Evolutionary conservation across 1,140 invertebrate genomes (phyloP).

Genomic region (Bombus pyrosoma): DNA sequence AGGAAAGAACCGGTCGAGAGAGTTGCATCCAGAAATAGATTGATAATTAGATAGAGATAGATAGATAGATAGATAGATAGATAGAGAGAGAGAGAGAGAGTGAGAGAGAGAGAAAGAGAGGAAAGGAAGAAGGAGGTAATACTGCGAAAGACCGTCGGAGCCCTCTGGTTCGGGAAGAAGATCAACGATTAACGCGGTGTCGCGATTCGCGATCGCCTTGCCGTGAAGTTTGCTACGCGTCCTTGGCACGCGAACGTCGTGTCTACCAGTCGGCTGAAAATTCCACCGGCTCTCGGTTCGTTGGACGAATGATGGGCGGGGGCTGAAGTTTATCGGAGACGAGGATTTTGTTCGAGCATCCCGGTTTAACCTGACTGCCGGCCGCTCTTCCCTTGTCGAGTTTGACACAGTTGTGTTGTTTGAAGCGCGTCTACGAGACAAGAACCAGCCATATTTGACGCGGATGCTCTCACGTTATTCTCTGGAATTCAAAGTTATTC

Average conservation of each 20-base stretch:
- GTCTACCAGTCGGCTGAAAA: not conserved
- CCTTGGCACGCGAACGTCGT: not conserved
- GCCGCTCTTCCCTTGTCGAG: not conserved
- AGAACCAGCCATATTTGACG: slow-evolving; percentile 29
- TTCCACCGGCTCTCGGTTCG: slow-evolving; percentile 4
- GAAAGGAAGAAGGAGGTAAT: not conserved
- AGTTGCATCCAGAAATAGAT: no score
- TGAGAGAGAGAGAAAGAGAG: not conserved
- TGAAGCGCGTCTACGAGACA: no score
- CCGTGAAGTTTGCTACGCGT: not conserved
- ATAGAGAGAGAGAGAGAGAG: not conserved
- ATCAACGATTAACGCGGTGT: slow-evolving; percentile 30
- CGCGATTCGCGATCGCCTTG: slow-evolving; percentile 5
- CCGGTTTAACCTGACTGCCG: not conserved
- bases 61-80: not conserved
- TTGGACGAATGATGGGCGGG: slow-evolving; percentile 25
- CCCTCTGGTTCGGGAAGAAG: not conserved
- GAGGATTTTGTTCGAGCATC: not conserved
- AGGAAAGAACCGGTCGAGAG: not conserved
- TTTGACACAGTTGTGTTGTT: not conserved
- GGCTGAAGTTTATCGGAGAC: not conserved
- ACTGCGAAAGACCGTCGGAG: not conserved
- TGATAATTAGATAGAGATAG: no score
- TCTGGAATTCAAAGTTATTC: slow-evolving; percentile 13
- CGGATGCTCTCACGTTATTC: not conserved